Evolutionary conservation across 2,888 invertebrate species (phyloP).

Genomic region (Amblyjoppa fuscipennis): DNA sequence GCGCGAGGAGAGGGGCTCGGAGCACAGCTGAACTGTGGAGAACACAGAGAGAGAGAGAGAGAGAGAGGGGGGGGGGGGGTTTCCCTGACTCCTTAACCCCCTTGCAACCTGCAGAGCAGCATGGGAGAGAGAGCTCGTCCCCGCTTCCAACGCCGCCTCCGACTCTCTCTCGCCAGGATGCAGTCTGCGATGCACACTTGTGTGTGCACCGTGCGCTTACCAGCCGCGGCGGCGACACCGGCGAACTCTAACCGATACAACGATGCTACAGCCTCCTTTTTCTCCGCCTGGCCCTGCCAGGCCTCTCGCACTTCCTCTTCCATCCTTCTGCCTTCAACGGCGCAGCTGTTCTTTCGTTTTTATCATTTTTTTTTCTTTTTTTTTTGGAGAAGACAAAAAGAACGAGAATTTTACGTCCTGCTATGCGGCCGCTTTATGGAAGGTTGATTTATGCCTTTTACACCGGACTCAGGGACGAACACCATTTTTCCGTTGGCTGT

Average conservation of each 20-base stretch:
- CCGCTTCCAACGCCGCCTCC: conserved; percentile 45
- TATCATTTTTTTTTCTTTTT: not conserved
- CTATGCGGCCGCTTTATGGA: not conserved
- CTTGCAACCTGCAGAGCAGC: conserved; percentile 63
- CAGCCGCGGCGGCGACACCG: conserved; percentile 25
- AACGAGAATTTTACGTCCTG: conserved; percentile 9
- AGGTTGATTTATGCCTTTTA: conserved; percentile 10
- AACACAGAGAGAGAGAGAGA: conserved; percentile 43
- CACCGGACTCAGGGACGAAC: conserved; percentile 3
- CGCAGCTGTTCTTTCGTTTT: conserved; percentile 26
- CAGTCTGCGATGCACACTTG: conserved; percentile 54
- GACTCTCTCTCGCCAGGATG: conserved; percentile 58
- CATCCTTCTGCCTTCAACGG: not conserved
- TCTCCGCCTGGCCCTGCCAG: not conserved
- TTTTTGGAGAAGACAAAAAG: not conserved
- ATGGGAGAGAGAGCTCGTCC: conserved; percentile 30
- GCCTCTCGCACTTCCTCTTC: conserved; percentile 3
- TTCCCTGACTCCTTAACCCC: conserved; percentile 71
- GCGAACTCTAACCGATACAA: conserved; percentile 18
- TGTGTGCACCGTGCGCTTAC: conserved; percentile 6
- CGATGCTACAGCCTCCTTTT: conserved; percentile 32
- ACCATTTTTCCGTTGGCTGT: not conserved
- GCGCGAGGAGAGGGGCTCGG: conserved; percentile 70
- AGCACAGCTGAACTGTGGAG: conserved; percentile 59
- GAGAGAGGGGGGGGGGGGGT: conserved; percentile 62